Evolutionary conservation across 2,797 vertebrate species (phyloP).

Genomic region (Anomalospiza imberbis): DNA sequence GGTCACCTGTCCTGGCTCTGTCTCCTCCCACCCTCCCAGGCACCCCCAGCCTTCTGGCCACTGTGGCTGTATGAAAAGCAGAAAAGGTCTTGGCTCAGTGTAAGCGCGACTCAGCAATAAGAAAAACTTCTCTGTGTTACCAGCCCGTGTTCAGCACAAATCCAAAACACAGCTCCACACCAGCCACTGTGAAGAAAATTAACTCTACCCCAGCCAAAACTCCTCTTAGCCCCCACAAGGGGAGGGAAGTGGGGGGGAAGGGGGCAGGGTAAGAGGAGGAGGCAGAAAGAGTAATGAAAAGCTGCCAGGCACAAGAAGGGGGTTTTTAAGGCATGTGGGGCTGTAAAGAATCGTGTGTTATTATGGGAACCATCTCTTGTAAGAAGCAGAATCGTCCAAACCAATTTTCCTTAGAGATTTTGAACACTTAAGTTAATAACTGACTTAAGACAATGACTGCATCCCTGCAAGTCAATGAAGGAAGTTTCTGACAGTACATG

Average conservation of each 20-base stretch:
- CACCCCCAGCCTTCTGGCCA: background rate
- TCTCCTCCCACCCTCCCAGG: background rate
- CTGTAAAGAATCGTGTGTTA: background rate
- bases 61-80: rapidly evolving
- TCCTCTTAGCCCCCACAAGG: background rate
- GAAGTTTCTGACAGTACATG: background rate
- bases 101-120: background rate
- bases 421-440: background rate
- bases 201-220: background rate
- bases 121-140: background rate
- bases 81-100: background rate
- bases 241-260: too few species aligned
- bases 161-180: background rate
- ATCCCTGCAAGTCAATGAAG: background rate
- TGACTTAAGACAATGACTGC: background rate
- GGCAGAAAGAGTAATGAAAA: background rate
- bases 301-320: background rate
- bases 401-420: background rate
- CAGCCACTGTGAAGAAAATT: background rate
- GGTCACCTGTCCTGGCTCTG: background rate
- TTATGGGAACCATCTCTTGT: background rate
- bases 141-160: background rate
- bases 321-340: background rate
- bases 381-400: background rate
- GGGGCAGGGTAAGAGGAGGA: background rate